These are phyloP conservation scores for Alfaro cultratus DNA, from an alignment of 2,797 vertebrate species.

Conservation along the genomic window DNA sequence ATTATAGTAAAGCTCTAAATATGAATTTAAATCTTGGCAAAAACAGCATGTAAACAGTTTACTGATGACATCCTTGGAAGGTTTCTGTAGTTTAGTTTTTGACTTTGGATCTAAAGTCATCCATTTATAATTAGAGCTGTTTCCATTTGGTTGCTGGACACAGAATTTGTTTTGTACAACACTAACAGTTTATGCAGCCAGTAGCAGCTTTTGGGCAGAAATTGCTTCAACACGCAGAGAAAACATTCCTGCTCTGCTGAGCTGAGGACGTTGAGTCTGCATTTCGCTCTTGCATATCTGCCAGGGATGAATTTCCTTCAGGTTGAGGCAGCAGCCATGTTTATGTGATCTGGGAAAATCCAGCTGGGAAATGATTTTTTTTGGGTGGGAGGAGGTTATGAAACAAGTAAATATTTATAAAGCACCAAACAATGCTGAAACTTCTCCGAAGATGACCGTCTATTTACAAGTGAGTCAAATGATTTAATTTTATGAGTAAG, in stretches of 20 bases:
- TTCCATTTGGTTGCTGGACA: not conserved
- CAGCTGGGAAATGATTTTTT: not conserved
- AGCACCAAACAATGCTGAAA: constrained; percentile 21
- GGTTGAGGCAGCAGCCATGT: no score
- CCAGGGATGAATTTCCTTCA: not conserved
- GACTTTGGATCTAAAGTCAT: not conserved
- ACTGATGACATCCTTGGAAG: not conserved
- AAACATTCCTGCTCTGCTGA: not conserved
- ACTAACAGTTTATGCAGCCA: not conserved
- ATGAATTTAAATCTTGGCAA: not conserved
- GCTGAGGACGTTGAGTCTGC: not conserved
- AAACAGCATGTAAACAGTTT: not conserved
- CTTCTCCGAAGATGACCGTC: not conserved
- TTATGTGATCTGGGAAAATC: not conserved
- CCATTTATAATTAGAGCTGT: not conserved
- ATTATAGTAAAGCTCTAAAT: no score
- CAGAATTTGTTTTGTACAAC: not conserved
- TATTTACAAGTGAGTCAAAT: constrained; percentile 36
- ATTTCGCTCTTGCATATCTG: not conserved
- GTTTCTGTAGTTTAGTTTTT: not conserved
- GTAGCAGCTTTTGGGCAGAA: not conserved
- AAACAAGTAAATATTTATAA: constrained; percentile 62
- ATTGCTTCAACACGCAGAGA: not conserved
- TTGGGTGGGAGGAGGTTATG: not conserved
- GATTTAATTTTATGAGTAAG: constrained; percentile 6